Percentiles rank a stretch among this genome's conserved stretches.
Conservation (phyloP, 2,888 invertebrate species). For the Epicampocera succincta region DNA sequence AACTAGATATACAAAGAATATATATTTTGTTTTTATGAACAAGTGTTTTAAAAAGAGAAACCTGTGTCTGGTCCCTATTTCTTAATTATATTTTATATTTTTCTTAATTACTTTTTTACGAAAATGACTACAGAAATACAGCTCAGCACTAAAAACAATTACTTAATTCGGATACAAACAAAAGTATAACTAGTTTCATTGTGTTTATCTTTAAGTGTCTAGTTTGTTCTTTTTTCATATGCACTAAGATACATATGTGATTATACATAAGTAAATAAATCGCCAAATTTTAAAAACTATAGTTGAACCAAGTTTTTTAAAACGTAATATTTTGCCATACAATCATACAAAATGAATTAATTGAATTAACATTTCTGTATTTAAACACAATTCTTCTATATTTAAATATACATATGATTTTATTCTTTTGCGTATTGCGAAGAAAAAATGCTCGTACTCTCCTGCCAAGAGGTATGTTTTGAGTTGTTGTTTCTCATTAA, state of each 20-base stretch:
- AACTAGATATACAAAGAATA: conserved; percentile 37
- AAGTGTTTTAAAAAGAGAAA: conserved; percentile 14
- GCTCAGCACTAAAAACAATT: conserved; percentile 7
- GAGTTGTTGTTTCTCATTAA: neutral
- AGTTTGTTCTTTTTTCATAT: neutral
- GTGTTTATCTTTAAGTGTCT: conserved; percentile 25
- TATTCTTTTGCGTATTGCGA: neutral
- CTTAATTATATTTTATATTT: conserved; percentile 16
- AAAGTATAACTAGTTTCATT: conserved; percentile 24
- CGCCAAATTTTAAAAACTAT: neutral
- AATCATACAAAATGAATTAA: too few species aligned
- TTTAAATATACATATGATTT: neutral
- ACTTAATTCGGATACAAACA: conserved; percentile 7
- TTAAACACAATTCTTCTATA: neutral
- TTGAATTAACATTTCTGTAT: neutral
- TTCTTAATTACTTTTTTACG: too few species aligned
- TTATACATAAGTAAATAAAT: neutral
- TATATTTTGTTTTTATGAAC: conserved; percentile 25
- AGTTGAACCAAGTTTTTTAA: too few species aligned
- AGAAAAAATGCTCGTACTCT: conserved; percentile 26
- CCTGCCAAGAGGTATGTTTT: conserved; percentile 21
- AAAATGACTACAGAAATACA: too few species aligned
- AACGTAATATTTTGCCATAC: too few species aligned
- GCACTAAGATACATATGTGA: neutral
- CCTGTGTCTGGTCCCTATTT: conserved; percentile 23